Base-by-base conservation (phyloP, 1,140 invertebrate species). In the Platyscapa corneri region DNA sequence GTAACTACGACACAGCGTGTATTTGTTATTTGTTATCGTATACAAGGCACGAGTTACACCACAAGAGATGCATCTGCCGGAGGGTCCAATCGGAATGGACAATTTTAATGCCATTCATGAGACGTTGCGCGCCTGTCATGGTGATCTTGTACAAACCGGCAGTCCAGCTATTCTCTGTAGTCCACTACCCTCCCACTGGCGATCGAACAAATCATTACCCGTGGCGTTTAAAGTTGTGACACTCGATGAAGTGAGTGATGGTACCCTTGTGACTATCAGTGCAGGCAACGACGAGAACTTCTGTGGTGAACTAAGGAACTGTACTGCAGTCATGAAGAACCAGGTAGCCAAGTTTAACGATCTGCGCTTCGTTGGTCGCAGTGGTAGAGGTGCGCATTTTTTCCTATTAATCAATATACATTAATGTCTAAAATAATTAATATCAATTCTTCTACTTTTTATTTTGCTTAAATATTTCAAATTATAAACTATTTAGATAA, bases 261-360 rank as follows among this genome's bases (percentile, higher is more conserved):
- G 98, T 39, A 99, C 98, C 0, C 90, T 98, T 83, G 98, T 99
- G 20, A 98, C 97, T 7, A 96, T 99, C 37, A 95, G 96, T 49
- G 98, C 98, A 53, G 98, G 98, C 32, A 99, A 99, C 92, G 98
- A 99, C 90, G 98, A 99, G 92, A 99, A 99, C 92, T 98, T 95
- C 89, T 98, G 97, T 94, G 98, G 97, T 0, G 98, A 99, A 91
- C 93, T 99, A 79, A 95, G 98, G 78, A 99, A 99, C 90, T 96
- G 95, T 89, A 97, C 97, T 0, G 97, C 98, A 0, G 96, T 98
- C 76, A 98, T 99, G 97, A 99, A 99, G 94, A 98, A 98, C 90
- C 97, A 98, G 94, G 97, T 99, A 70, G 98, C 98, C 34, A 99
- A 99, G 93, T 99, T 99, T 94, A 99, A 98, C 89, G 99, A 99